Evolutionary conservation across 2,113 vertebrate genomes (phyloP), one percentile per base, ranked within the genome.

Genomic region (Chaenogobius annularis): DNA sequence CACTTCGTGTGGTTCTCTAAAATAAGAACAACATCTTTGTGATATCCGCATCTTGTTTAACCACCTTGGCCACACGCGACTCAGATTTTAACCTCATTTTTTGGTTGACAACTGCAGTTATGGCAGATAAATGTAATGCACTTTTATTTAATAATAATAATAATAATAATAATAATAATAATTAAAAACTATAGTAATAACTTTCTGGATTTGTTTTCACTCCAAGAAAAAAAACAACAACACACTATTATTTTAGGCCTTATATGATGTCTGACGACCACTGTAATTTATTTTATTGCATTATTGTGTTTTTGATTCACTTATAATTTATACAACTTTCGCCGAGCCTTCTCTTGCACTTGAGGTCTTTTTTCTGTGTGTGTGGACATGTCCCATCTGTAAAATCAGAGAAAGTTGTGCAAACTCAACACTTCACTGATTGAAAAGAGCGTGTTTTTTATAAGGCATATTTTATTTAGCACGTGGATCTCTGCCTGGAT

Each of bases 141-240:
- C 97, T 98, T 98, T 97, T 95, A 96, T 96, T 97, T 96, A 95
- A 94, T 92, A 92, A 93, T 91, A 91, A 82, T 71, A 84, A 83
- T 89, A 93, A 94, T 91, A 89, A 50, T 40, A 35, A 35, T 35
- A 35, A 35, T 35, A 35, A 35, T 35, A 35, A 35, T 20, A n/a
- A 54, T n/a, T n/a, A n/a, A 54, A 54, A 54, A 20, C 17, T 50
- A 54, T 50, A 54, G 50, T 54, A 54, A 54, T 54, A 54, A 54
- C 17, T 8, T 54, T 19, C 92, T 79, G 72, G 88, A 73, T 89
- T 52, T 90, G 81, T 77, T 20, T 74, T 77, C 75, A 74, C 22
- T 58, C 7, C 12, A 4, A 64, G n/a, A 31, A 31, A 31, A 31
- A 31, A 31, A 31, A 31, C 4, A 4, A n/a, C n/a, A 15, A 19